A percentile compares a stretch with the other conserved stretches of the same genome.
Conservation (phyloP, 2,888 invertebrate species). For the Cheiracanthium punctorium region DNA sequence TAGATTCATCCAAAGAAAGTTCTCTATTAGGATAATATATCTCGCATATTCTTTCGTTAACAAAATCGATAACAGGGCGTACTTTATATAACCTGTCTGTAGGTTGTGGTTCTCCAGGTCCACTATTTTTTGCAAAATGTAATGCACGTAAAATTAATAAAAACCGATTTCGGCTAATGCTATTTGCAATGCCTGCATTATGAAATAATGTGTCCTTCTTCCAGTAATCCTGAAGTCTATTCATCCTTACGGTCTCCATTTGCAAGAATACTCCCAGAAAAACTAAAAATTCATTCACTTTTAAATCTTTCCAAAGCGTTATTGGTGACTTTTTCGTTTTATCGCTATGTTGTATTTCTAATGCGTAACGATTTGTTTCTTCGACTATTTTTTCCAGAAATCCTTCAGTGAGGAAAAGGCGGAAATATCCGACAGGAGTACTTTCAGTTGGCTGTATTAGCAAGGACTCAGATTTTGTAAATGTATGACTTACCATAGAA, state of each 20-base stretch:
- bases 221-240: conserved; percentile 43
- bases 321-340: conserved; percentile 46
- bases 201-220: conserved; percentile 28
- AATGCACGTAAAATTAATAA: conserved; percentile 37
- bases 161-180: conserved; percentile 39
- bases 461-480: conserved; percentile 30
- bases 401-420: conserved; percentile 19
- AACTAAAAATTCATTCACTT: conserved; percentile 25
- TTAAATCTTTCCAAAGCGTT: conserved; percentile 22
- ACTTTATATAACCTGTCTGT: conserved; percentile 22
- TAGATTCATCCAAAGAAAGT: conserved; percentile 74
- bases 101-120: conserved; percentile 27
- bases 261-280: conserved; percentile 31
- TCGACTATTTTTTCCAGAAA: conserved; percentile 39
- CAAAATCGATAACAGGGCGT: conserved; percentile 22
- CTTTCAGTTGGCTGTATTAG: conserved; percentile 38
- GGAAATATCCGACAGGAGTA: conserved; percentile 19
- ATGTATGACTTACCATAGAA: conserved; percentile 26
- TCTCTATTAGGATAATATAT: conserved; percentile 37
- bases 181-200: conserved; percentile 39
- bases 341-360: conserved; percentile 23
- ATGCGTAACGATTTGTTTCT: conserved; percentile 33
- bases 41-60: conserved; percentile 35
- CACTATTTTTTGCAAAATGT: conserved; percentile 32
- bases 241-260: conserved; percentile 28